These are phyloP conservation scores for Muscicapa adusta DNA, from an alignment of 2,113 vertebrate genomes.

Conservation along the genomic window DNA sequence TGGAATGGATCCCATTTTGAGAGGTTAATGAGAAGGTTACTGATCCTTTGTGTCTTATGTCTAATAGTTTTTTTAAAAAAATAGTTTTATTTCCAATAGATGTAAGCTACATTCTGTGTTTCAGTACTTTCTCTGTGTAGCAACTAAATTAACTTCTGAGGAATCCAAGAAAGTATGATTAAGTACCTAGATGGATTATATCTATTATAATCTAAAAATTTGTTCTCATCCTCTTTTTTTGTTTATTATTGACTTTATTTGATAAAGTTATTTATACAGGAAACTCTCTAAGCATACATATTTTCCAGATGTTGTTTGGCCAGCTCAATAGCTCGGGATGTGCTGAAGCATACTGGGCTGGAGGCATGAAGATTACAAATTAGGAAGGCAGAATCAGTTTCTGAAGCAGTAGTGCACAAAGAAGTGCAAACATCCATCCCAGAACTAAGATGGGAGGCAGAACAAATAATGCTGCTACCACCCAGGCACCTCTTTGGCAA, in stretches of 20 bases:
- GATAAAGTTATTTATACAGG: constrained; percentile 6
- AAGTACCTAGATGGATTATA: constrained; percentile 50
- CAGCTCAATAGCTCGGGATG: not conserved
- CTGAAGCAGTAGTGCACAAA: not conserved
- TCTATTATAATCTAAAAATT: constrained; percentile 28
- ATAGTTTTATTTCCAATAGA: constrained; percentile 59
- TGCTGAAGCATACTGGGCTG: not conserved
- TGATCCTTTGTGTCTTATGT: constrained; percentile 72
- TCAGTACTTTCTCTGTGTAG: constrained; percentile 42
- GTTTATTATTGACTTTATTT: constrained; percentile 49
- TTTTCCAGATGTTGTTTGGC: constrained; percentile 41
- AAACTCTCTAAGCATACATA: constrained; percentile 15
- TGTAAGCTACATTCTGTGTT: constrained; percentile 45
- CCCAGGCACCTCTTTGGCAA: not conserved
- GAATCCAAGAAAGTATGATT: constrained; percentile 19
- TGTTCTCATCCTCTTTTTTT: not conserved
- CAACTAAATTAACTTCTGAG: constrained; percentile 42
- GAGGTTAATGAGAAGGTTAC: constrained; percentile 81
- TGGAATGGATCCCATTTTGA: constrained; percentile 75
- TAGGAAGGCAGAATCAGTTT: not conserved
- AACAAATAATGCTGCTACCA: not conserved
- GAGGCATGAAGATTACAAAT: constrained; percentile 38
- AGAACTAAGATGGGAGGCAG: not conserved
- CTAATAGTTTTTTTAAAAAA: constrained; percentile 58
- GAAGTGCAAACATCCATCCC: not conserved